Base-by-base conservation (phyloP, 2,888 invertebrate species). In the Nomada lathburiana region DNA sequence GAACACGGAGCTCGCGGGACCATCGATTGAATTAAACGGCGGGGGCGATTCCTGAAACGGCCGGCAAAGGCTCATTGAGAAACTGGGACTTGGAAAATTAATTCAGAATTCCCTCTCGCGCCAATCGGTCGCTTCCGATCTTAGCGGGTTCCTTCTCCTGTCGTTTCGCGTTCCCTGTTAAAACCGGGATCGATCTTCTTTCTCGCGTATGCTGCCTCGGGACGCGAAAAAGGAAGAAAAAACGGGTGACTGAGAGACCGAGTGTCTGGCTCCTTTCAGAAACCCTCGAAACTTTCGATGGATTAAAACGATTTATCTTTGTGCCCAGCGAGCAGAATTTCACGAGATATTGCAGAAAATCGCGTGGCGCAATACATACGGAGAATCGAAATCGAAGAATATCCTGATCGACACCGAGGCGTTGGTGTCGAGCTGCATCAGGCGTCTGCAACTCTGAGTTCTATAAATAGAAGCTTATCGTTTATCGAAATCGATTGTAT, bases 1-100 rank as follows among this genome's bases (percentile, higher is more conserved):
- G 73, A 73, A 67, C 69, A 59, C 74, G 53, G 23, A 36, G 52
- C 50, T 62, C 42, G 57, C 68, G 57, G 59, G 52, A 50, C 36
- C 73, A 63, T 70, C 81, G 79, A 83, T 86, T 77, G 76, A 84
- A 80, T 84, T 72, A 76, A 83, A 71, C 29, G 62, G 42, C 57
- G 18, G 63, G 63, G 20, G 69, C 80, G 72, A 83, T 83, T 65
- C 73, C 75, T 76, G 57, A 68, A 80, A 75, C 55, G 64, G 47
- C 47, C 57, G 29, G 69, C 13, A 59, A 23, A 23, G 18, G 42
- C 23, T 65, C 74, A 26, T 52, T 47, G 59, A 11, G 53, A 18
- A 60, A 53, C 59, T 47, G 52, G 55, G 53, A 29, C 23, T 13
- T 47, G 63, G 57, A 20, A 36, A 64, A 72, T 52, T 68, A 79